phyloP scores from a whole-genome alignment of 2,888 invertebrate genomes.

The Didymodactylos carnosus region DNA sequence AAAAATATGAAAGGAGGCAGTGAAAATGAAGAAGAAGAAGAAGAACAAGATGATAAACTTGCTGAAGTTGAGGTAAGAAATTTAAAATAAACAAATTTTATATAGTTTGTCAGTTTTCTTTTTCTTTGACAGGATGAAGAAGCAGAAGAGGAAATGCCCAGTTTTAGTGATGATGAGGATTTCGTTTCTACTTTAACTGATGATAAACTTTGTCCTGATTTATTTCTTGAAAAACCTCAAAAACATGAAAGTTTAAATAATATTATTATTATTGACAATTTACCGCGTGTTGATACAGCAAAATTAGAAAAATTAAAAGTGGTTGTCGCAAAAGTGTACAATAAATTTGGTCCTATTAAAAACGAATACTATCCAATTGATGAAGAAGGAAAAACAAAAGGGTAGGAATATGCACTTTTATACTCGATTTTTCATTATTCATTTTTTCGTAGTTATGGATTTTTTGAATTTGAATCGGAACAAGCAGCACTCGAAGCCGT shows the following conservation, averaged over 20 bases:
- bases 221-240: slow-evolving; percentile 5
- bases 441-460: not conserved
- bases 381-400: slow-evolving; percentile 5
- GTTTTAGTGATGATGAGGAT: not conserved
- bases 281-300: slow-evolving; percentile 6
- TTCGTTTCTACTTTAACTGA: not conserved
- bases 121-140: not conserved
- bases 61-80: not conserved
- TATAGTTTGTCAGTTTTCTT: not conserved
- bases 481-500: slow-evolving; percentile 67
- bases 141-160: not conserved
- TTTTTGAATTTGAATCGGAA: slow-evolving; percentile 11
- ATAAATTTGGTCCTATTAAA: slow-evolving; percentile 2
- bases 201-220: slow-evolving; percentile 3
- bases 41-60: not conserved
- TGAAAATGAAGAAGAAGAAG: not conserved
- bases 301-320: slow-evolving; percentile 10
- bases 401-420: not conserved
- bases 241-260: not conserved
- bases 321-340: slow-evolving; percentile 4
- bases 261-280: slow-evolving; percentile 10
- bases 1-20: too few relatives aligned
- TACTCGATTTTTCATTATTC: not conserved
- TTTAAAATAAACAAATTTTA: not conserved
- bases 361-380: slow-evolving; percentile 13